Conservation (phyloP, 2,113 vertebrate species). For the Notarius lentiginosus region DNA sequence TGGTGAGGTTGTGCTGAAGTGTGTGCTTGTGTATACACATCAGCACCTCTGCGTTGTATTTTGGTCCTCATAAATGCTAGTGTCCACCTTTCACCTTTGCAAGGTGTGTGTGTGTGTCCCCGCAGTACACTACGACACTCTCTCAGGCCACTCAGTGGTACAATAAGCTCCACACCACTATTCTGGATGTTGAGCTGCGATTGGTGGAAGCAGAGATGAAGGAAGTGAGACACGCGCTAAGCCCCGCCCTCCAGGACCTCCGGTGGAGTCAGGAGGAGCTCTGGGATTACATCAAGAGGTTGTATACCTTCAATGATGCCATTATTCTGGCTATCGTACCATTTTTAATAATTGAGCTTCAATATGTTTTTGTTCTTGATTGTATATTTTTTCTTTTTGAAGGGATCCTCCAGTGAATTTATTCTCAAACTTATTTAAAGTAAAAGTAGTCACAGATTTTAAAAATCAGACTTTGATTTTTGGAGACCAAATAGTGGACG, state of each 20-base stretch:
- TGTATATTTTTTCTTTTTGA: too few species aligned
- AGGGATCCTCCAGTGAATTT: too few species aligned
- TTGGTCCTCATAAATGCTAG: background rate
- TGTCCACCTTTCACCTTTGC: background rate
- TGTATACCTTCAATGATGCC: background rate
- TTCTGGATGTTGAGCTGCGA: conserved; percentile 68
- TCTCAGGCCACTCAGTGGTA: conserved; percentile 70
- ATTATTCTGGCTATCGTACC: background rate
- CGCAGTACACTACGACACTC: conserved; percentile 70
- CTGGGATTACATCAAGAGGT: conserved; percentile 68
- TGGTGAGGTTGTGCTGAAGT: conserved; percentile 60
- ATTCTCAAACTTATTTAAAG: too few species aligned
- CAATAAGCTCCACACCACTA: conserved; percentile 68
- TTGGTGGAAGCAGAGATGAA: conserved; percentile 64
- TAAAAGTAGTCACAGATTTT: too few species aligned
- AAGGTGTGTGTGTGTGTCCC: background rate
- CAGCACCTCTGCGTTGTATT: background rate
- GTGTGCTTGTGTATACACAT: background rate
- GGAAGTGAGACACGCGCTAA: conserved; percentile 62
- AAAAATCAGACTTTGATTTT: too few species aligned
- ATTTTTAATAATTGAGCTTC: background rate
- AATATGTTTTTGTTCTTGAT: background rate
- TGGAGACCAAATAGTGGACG: too few species aligned
- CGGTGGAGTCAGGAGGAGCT: conserved; percentile 69
- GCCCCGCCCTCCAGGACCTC: conserved; percentile 65